Evolutionary conservation across 2,113 vertebrate genomes (phyloP).

Genomic region (Tyrannus savana): DNA sequence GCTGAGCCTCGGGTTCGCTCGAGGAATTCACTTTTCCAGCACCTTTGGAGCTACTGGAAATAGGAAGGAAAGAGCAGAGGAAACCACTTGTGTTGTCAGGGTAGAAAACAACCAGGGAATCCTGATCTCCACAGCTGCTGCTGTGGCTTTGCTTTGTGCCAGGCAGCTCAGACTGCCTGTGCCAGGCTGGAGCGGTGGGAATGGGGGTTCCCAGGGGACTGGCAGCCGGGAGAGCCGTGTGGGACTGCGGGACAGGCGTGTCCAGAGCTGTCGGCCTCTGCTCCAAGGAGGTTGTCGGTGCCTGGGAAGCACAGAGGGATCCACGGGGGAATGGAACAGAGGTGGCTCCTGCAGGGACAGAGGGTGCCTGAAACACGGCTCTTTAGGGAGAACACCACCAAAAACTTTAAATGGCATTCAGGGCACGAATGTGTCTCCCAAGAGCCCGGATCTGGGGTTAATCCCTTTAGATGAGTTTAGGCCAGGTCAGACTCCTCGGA

Average conservation of each 20-base stretch:
- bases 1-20: not conserved
- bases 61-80: not conserved
- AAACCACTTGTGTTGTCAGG: not conserved
- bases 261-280: accelerated
- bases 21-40: not conserved
- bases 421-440: accelerated
- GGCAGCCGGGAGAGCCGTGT: not conserved
- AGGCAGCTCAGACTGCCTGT: not conserved
- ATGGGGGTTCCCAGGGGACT: not conserved
- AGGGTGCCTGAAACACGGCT: accelerated
- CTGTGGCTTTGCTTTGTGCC: not conserved
- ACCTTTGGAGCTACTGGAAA: not conserved
- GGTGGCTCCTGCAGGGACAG: not conserved
- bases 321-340: not conserved
- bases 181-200: not conserved
- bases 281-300: not conserved
- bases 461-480: not conserved
- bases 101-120: not conserved
- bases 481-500: not conserved
- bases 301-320: accelerated
- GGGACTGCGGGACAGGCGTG: not conserved
- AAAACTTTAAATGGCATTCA: accelerated
- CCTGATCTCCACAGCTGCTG: not conserved
- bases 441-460: not conserved
- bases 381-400: not conserved